Evolutionary conservation across 2,113 vertebrate species (phyloP).

Genomic region (Labeo catla): DNA sequence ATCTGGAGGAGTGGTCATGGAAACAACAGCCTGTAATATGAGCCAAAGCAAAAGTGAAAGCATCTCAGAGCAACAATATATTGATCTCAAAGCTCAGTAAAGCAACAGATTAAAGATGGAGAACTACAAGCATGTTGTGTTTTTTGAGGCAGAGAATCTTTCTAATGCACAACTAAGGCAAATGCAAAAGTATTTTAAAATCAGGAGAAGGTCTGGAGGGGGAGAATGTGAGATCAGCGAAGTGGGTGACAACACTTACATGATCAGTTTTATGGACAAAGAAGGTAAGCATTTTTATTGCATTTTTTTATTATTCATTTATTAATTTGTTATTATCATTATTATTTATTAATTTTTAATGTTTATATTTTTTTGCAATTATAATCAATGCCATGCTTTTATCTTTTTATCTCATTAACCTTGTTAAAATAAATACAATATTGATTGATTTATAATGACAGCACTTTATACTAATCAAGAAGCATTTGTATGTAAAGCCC

Average conservation of each 20-base stretch:
- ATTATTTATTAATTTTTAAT: too few species aligned
- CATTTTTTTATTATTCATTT: background rate
- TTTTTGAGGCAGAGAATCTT: too few species aligned
- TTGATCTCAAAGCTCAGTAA: background rate
- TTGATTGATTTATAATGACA: background rate
- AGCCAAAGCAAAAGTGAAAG: slow-evolving; percentile 30
- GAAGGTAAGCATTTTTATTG: slow-evolving; percentile 52
- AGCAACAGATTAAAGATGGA: slow-evolving; percentile 2
- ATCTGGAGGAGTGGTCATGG: background rate
- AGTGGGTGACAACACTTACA: slow-evolving; percentile 48
- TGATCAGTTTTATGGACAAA: slow-evolving; percentile 59
- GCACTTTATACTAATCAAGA: background rate
- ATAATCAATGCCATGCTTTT: background rate
- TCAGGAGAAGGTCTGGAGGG: slow-evolving; percentile 63
- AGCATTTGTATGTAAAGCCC: slow-evolving; percentile 50
- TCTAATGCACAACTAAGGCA: too few species aligned
- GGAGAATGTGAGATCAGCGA: slow-evolving; percentile 63
- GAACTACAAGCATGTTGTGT: slow-evolving; percentile 8
- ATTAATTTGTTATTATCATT: too few species aligned
- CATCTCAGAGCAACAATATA: background rate
- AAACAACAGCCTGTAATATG: background rate
- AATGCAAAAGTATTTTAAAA: too few species aligned
- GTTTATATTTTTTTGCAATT: too few species aligned
- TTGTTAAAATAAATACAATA: too few species aligned
- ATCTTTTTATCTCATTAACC: background rate